These are phyloP conservation scores for Alces alces DNA, from an alignment of 2,113 vertebrate genomes.

Conservation along the genomic window DNA sequence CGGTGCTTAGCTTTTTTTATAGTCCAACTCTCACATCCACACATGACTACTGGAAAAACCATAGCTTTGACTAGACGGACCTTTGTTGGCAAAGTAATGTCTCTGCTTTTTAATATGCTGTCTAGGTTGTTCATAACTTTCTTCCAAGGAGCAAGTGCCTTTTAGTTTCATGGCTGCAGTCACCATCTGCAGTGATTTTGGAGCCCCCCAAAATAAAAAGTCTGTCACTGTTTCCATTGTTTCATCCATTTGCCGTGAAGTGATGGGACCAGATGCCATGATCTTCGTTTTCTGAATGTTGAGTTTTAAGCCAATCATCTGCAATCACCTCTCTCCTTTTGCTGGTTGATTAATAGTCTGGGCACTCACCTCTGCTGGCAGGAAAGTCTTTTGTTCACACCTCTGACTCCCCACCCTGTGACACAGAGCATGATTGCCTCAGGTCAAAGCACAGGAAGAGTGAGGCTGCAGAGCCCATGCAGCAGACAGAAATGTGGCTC, in stretches of 20 bases:
- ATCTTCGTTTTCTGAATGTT: not conserved
- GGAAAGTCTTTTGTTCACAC: conserved; percentile 37
- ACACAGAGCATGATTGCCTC: conserved; percentile 1
- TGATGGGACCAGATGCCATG: not conserved
- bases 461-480: conserved; percentile 1
- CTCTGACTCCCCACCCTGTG: not conserved
- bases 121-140: not conserved
- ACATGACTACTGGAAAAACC: not conserved
- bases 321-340: not conserved
- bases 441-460: conserved; percentile 25
- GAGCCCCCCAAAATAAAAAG: not conserved
- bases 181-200: not conserved
- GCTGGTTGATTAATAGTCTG: conserved; percentile 5
- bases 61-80: not conserved
- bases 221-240: not conserved
- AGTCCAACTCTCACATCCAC: not conserved
- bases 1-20: fast-evolving
- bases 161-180: not conserved
- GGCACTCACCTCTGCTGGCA: conserved; percentile 9
- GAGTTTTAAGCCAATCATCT: not conserved
- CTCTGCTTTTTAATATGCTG: not conserved
- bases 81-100: not conserved
- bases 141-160: not conserved
- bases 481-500: conserved; percentile 18
- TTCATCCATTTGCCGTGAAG: not conserved